phyloP scores from a whole-genome alignment of 1,140 invertebrate genomes.

The Euwallacea similis region DNA sequence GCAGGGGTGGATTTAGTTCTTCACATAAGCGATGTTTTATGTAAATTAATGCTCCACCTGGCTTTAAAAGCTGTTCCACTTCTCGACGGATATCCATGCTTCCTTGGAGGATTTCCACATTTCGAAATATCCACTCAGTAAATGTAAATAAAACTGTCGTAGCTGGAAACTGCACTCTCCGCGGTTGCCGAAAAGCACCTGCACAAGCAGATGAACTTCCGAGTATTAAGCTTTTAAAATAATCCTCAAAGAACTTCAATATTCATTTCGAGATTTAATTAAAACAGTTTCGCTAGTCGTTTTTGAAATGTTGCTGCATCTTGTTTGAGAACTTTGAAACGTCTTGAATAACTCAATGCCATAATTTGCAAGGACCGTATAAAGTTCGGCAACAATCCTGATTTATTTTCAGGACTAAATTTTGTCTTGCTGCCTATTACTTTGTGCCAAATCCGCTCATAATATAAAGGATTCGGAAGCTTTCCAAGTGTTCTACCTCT shows the following conservation, averaged over 20 bases:
- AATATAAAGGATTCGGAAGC: slow-evolving; percentile 1
- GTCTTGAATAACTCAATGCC: background rate
- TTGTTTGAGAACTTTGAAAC: too few species aligned
- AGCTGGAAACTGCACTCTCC: background rate
- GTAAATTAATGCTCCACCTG: slow-evolving; percentile 9
- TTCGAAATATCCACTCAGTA: slow-evolving; percentile 1
- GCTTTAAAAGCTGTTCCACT: slow-evolving; percentile 3
- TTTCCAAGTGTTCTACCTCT: slow-evolving; percentile 9
- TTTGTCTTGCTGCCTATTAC: slow-evolving; percentile 5
- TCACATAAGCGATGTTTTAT: slow-evolving; percentile 1
- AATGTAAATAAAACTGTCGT: slow-evolving; percentile 4
- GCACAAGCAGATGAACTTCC: too few species aligned
- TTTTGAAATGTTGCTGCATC: too few species aligned
- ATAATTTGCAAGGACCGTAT: background rate
- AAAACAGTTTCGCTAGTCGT: too few species aligned
- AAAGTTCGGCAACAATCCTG: background rate
- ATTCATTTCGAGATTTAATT: background rate
- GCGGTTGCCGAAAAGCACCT: too few species aligned
- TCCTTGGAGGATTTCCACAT: background rate
- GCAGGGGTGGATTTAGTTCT: background rate
- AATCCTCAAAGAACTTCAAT: too few species aligned
- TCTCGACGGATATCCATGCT: background rate
- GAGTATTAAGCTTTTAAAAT: too few species aligned
- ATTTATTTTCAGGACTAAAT: background rate
- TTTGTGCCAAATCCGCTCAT: slow-evolving; percentile 4